These are phyloP conservation scores for Eulithis testata DNA, from an alignment of 2,888 invertebrate species.

Conservation along the genomic window DNA sequence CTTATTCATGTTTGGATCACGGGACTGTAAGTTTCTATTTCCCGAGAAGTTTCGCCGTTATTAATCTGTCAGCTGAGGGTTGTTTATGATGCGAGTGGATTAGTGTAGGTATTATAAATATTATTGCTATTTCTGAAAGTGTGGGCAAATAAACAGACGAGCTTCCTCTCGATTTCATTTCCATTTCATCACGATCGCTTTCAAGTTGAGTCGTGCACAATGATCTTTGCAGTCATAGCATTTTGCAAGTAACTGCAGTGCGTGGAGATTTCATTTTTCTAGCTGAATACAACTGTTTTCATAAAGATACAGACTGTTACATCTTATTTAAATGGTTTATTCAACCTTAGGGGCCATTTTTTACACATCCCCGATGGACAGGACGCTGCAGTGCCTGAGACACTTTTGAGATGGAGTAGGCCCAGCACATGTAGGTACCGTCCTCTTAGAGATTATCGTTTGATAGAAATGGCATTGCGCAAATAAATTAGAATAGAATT, in stretches of 20 bases:
- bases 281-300: neutral
- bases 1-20: constrained; percentile 6
- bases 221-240: constrained; percentile 15
- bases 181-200: constrained; percentile 38
- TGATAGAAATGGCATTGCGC: no score
- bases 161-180: constrained; percentile 42
- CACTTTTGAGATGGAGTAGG: no score
- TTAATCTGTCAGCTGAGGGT: constrained; percentile 38
- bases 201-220: constrained; percentile 25
- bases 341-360: no score
- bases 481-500: no score
- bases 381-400: no score
- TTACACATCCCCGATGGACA: no score
- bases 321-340: no score
- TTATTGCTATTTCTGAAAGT: constrained; percentile 40
- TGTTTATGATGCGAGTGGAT: constrained; percentile 22
- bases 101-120: neutral
- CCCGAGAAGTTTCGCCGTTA: constrained; percentile 36
- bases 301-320: no score
- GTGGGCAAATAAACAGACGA: constrained; percentile 27
- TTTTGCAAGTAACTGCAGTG: neutral
- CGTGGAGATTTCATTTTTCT: neutral
- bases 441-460: no score
- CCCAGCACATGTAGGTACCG: no score
- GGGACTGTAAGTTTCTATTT: constrained; percentile 42